Conservation (phyloP, 2,113 vertebrate genomes). For the Lycocorax pyrrhopterus region DNA sequence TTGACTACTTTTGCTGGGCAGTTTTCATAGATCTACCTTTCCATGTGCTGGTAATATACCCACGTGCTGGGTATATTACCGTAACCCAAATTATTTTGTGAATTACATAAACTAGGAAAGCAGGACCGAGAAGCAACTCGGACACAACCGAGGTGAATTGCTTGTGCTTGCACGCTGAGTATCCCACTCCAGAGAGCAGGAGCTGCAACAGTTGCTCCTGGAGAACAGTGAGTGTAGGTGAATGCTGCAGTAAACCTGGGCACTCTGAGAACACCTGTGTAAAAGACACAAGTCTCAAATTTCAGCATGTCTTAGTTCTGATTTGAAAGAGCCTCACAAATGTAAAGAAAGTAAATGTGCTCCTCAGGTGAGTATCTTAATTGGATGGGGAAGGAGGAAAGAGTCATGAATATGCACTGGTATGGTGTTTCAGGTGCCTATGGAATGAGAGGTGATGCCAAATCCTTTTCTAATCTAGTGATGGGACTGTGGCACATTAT, state of each 20-base stretch:
- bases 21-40: not conserved
- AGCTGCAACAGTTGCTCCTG: not conserved
- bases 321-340: not conserved
- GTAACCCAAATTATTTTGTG: not conserved
- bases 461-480: not conserved
- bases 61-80: fast-evolving
- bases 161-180: not conserved
- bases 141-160: not conserved
- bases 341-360: not conserved
- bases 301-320: not conserved
- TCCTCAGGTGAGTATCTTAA: not conserved
- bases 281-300: not conserved
- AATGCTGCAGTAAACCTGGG: not conserved
- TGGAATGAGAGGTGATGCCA: not conserved
- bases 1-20: not conserved
- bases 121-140: not conserved
- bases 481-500: not conserved
- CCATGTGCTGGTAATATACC: too few species aligned
- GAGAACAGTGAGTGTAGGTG: not conserved
- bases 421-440: not conserved
- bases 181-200: not conserved
- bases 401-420: not conserved
- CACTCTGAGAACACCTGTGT: not conserved
- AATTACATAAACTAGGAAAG: not conserved
- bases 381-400: not conserved